Conservation (phyloP, 2,797 vertebrate genomes). For the Taeniopygia guttata region DNA sequence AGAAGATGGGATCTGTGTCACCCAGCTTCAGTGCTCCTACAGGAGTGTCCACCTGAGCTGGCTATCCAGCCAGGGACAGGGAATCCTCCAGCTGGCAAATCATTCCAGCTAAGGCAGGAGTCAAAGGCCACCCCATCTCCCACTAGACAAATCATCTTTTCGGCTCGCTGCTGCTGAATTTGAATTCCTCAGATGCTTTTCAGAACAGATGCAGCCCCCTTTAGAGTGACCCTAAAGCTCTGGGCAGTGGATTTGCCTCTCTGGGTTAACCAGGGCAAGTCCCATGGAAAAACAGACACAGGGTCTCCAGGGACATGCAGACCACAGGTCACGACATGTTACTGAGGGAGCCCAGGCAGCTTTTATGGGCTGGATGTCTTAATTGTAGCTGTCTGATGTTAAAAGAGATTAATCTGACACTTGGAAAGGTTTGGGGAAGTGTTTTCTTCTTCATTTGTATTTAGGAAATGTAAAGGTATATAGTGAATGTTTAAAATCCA, state of each 20-base stretch:
- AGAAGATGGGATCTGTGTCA: not conserved
- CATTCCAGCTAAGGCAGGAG: not conserved
- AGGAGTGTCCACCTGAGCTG: fast-evolving
- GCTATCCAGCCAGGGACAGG: not conserved
- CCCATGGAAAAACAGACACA: not conserved
- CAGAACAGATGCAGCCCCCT: not conserved
- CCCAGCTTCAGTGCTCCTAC: not conserved
- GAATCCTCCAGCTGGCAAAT: not conserved
- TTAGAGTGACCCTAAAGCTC: not conserved
- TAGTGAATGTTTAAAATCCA: not conserved
- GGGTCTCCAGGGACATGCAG: not conserved
- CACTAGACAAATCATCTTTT: not conserved
- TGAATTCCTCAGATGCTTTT: not conserved
- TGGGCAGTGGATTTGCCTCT: not conserved
- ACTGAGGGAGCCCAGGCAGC: not conserved
- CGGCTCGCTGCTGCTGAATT: not conserved
- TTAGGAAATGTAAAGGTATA: slow-evolving; percentile 10
- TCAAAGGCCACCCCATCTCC: not conserved
- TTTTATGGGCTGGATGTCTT: not conserved
- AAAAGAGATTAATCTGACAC: not conserved
- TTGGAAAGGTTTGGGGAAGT: not conserved
- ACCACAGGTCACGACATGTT: not conserved
- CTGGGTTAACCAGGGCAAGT: not conserved
- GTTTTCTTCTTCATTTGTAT: not conserved
- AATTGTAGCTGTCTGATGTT: not conserved